Evolutionary conservation across 2,113 vertebrate species (phyloP).

Genomic region (Eidolon helvum): DNA sequence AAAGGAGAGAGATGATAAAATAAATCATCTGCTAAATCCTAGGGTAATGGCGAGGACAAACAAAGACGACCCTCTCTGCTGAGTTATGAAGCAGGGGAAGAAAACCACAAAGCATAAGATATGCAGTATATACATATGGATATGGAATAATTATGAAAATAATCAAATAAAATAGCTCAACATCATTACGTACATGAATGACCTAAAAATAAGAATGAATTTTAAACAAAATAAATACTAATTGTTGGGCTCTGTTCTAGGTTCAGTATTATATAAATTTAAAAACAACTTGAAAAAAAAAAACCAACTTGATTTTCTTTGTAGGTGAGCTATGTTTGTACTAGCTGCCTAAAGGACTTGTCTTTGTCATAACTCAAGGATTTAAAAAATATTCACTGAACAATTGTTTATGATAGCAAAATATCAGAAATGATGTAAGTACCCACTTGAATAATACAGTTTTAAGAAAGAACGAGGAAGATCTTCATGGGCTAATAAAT

Average conservation of each 20-base stretch:
- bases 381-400: not conserved
- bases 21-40: not conserved
- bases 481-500: not conserved
- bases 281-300: not conserved
- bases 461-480: not conserved
- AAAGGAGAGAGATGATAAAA: not conserved
- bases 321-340: not conserved
- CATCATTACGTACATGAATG: not conserved
- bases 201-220: slow-evolving; percentile 3
- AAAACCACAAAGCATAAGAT: not conserved
- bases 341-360: not conserved
- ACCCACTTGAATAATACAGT: not conserved
- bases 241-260: not conserved
- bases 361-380: not conserved
- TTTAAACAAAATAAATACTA: not conserved
- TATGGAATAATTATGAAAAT: not conserved
- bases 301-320: not conserved
- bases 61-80: not conserved
- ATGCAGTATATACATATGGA: not conserved
- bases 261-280: not conserved
- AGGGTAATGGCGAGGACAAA: not conserved
- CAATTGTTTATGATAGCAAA: not conserved
- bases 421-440: not conserved
- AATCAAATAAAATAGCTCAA: not conserved
- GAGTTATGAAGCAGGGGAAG: not conserved